phyloP scores from a whole-genome alignment of 2,888 invertebrate species.

The Callosobruchus maculatus region DNA sequence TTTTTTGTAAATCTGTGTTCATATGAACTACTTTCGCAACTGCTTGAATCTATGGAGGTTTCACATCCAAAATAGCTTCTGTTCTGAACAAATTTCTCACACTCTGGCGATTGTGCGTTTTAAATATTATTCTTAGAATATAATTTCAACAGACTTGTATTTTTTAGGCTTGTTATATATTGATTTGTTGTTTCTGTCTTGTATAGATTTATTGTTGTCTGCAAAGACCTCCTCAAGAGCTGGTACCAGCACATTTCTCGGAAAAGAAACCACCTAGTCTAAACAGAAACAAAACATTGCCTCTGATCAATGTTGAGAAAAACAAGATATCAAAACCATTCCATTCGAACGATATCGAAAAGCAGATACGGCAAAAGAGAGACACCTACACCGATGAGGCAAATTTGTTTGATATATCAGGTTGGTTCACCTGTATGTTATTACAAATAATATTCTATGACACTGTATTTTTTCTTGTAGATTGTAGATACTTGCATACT shows the following conservation, averaged over 20 bases:
- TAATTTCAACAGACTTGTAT: no score
- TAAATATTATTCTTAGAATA: no score
- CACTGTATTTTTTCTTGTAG: no score
- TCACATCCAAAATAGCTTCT: no score
- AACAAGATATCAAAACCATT: constrained; percentile 42
- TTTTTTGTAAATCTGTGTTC: no score
- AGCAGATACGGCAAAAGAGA: constrained; percentile 39
- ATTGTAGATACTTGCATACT: no score
- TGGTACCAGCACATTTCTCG: constrained; percentile 22
- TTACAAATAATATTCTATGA: no score
- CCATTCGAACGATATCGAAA: constrained; percentile 46
- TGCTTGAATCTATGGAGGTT: no score
- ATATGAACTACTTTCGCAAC: no score
- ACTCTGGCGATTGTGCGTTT: no score
- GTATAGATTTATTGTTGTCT: constrained; percentile 43
- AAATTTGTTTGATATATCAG: constrained; percentile 32
- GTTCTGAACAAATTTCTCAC: no score
- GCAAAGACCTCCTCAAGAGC: constrained; percentile 18
- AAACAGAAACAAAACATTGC: constrained; percentile 36
- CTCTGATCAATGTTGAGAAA: constrained; percentile 33
- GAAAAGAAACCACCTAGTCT: constrained; percentile 32
- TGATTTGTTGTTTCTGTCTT: neutral
- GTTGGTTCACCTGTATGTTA: constrained; percentile 16
- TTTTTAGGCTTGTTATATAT: no score
- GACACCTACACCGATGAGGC: constrained; percentile 38